Conservation (phyloP, 2,113 vertebrate species). For the Gulo gulo region DNA sequence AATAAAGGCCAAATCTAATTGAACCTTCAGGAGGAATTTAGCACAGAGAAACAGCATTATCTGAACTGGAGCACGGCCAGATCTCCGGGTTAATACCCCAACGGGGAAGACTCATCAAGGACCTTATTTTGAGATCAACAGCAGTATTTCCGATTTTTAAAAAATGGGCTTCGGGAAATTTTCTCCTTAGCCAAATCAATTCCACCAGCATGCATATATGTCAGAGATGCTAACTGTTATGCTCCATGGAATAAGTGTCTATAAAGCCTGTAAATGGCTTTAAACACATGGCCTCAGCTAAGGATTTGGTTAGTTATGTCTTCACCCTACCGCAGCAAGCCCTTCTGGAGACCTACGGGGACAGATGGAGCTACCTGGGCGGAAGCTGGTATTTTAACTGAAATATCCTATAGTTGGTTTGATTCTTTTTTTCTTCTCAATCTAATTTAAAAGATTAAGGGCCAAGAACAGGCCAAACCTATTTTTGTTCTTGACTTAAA, state of each 20-base stretch:
- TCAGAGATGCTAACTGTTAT: not conserved
- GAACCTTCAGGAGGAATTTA: slow-evolving; percentile 17
- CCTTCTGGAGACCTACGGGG: fast-evolving
- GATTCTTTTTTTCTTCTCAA: not conserved
- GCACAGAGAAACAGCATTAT: not conserved
- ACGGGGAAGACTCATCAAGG: not conserved
- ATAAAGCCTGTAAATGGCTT: not conserved
- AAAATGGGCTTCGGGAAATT: not conserved
- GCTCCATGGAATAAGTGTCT: not conserved
- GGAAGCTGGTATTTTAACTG: not conserved
- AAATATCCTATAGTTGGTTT: not conserved
- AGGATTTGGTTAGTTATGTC: not conserved
- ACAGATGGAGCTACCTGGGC: not conserved
- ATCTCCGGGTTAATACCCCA: not conserved
- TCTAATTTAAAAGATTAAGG: not conserved
- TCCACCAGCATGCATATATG: not conserved
- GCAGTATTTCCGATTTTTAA: not conserved
- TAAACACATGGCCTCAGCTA: not conserved
- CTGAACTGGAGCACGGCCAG: not conserved
- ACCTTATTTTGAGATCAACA: not conserved
- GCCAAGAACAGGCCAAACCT: not conserved
- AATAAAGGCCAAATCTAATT: not conserved
- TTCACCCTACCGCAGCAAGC: not conserved
- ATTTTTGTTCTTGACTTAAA: not conserved
- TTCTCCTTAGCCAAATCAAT: slow-evolving; percentile 1